A percentile compares a stretch with the other conserved stretches of the same genome.
phyloP scores from a whole-genome alignment of 2,888 invertebrate species.

The Eueremaeus valkanovi region DNA sequence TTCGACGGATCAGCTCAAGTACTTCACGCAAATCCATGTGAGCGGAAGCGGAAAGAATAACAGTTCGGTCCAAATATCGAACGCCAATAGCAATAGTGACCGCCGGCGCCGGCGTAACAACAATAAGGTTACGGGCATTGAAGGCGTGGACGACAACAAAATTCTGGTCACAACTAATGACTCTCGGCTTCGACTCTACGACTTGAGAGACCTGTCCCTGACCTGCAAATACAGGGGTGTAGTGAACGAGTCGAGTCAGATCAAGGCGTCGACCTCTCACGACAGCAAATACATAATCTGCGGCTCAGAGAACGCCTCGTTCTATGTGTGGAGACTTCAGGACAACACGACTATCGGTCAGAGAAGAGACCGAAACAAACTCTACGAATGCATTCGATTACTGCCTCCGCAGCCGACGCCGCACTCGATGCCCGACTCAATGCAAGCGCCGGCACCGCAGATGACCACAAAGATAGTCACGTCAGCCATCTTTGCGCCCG shows the following conservation, averaged over 20 bases:
- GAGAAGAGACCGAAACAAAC: constrained; percentile 87
- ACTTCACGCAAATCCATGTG: constrained; percentile 96
- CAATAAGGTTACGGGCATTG: constrained; percentile 43
- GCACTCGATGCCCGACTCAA: background rate
- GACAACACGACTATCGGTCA: constrained; percentile 43
- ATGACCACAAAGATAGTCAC: constrained; percentile 59
- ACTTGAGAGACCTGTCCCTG: constrained; percentile 84
- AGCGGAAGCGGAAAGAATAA: constrained; percentile 52
- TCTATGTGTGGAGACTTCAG: constrained; percentile 83
- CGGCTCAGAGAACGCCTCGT: constrained; percentile 94
- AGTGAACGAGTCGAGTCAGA: constrained; percentile 91
- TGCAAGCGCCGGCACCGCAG: constrained; percentile 2
- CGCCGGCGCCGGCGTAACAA: constrained; percentile 22
- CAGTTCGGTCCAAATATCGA: background rate
- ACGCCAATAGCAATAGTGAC: background rate
- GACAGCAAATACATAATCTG: constrained; percentile 96
- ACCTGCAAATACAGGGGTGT: constrained; percentile 94
- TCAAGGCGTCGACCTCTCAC: constrained; percentile 71
- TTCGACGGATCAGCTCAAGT: constrained; percentile 92
- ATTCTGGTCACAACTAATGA: constrained; percentile 97
- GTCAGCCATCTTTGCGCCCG: constrained; percentile 94
- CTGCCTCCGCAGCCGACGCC: constrained; percentile 29
- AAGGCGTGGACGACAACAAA: constrained; percentile 49
- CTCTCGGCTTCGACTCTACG: constrained; percentile 91
- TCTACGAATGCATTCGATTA: constrained; percentile 87